Base-by-base conservation (phyloP, 2,888 invertebrate genomes). In the Podabrus alpinus region DNA sequence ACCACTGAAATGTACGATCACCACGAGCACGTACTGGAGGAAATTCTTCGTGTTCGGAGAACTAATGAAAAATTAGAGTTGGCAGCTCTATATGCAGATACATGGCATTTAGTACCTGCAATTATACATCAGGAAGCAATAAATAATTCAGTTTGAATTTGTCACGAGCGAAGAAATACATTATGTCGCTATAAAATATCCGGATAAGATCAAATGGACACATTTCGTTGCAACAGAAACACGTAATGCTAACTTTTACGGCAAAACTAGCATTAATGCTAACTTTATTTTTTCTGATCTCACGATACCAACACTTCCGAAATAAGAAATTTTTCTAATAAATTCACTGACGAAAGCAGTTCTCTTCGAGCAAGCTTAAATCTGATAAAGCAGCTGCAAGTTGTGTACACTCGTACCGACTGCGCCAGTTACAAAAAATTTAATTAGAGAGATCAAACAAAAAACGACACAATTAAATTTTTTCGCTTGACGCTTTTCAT, bases 61-160 rank as follows among this genome's bases (percentile, higher is more conserved):
- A 83, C 81, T 80, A 79, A 80, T 80, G 82, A 83, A 85, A 84
- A 84, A 84, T 84, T 83, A 79, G 81, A 83, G 80, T 79, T 82
- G 84, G 82, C 84, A 84, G 81, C 82, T 81, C 80, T 76, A 80
- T 84, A 82, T 82, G 83, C 83, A 82, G 80, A 83, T 81, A 83
- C 83, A 81, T 80, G 84, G 83, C 83, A 77, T 84, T 83, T 83
- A 83, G 83, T 81, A 80, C 82, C 80, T 81, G 81, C 83, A 85
- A 85, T 85, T 85, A 84, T 81, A 82, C 81, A 81, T 81, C 81
- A 82, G 85, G 84, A 84, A 84, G 82, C 80, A 79, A 84, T 84
- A 84, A 84, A 85, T 85, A 83, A 83, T 82, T 82, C 82, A 79
- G 76, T 77, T 75, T 74, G 80, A 80, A 81, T 82, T 81, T 81